Evolutionary conservation across 1,140 invertebrate genomes (phyloP).

Genomic region (Pseudomyrmex dendroicus): DNA sequence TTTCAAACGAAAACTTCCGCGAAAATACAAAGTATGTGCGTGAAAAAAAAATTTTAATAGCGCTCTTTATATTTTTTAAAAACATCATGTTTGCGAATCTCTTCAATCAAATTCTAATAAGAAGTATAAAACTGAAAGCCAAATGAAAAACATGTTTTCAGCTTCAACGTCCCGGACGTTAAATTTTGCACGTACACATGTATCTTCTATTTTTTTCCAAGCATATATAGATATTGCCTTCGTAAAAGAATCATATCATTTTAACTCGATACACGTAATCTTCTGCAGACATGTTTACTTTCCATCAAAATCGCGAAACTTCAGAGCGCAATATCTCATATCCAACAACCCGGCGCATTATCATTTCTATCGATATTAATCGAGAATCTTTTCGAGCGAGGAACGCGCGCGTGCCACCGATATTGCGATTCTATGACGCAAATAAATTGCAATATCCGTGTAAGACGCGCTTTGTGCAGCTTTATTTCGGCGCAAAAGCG

Average conservation of each 20-base stretch:
- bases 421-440: neutral
- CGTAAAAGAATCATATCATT: no score
- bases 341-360: neutral
- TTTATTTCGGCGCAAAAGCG: neutral
- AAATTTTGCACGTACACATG: neutral
- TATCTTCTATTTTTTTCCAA: neutral
- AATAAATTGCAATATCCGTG: slow-evolving; percentile 26
- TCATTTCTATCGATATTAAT: slow-evolving; percentile 26
- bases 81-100: neutral
- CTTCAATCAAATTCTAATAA: neutral
- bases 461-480: slow-evolving; percentile 11
- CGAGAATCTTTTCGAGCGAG: neutral
- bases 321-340: neutral
- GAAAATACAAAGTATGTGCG: no score
- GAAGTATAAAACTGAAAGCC: neutral
- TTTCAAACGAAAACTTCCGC: neutral
- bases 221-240: no score
- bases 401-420: no score
- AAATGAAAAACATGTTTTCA: slow-evolving; percentile 1
- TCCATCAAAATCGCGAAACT: neutral
- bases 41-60: neutral
- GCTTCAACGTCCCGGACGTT: neutral
- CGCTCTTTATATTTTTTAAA: neutral
- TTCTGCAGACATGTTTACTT: neutral
- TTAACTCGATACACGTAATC: neutral